phyloP scores from a whole-genome alignment of 2,888 invertebrate species.

The Scaptomyza reducta region DNA sequence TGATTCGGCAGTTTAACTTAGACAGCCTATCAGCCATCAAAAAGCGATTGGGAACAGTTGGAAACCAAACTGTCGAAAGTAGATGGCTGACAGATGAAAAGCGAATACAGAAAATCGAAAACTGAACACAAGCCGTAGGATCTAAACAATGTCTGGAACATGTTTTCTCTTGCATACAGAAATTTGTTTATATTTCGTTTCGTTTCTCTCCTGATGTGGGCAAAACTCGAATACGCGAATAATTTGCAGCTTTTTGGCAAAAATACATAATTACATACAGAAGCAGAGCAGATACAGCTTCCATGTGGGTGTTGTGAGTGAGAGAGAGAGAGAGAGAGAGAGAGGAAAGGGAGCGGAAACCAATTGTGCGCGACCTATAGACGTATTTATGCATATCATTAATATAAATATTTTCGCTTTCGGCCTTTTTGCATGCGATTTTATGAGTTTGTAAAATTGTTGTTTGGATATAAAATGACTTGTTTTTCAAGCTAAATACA shows the following conservation, averaged over 20 bases:
- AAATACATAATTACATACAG: constrained; percentile 23
- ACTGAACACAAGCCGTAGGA: constrained; percentile 15
- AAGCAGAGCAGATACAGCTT: neutral
- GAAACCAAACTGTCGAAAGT: constrained; percentile 21
- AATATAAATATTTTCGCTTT: constrained; percentile 71
- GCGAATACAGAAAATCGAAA: neutral
- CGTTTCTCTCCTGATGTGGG: constrained; percentile 15
- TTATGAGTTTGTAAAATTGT: constrained; percentile 65
- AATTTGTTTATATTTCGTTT: constrained; percentile 65
- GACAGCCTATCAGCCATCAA: constrained; percentile 16
- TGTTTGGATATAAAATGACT: constrained; percentile 59
- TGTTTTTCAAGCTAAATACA: constrained; percentile 51
- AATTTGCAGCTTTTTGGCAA: constrained; percentile 35
- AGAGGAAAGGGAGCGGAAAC: neutral
- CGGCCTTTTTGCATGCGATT: constrained; percentile 57
- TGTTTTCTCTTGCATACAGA: constrained; percentile 63
- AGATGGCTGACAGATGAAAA: constrained; percentile 24
- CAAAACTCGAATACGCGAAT: constrained; percentile 17
- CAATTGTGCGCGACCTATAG: constrained; percentile 35
- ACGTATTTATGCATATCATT: constrained; percentile 65
- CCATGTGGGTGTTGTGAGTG: too few relatives aligned
- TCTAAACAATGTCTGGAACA: constrained; percentile 77
- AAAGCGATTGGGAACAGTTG: constrained; percentile 18
- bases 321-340: too few relatives aligned
- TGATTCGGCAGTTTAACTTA: constrained; percentile 6